A percentile compares a stretch with the other conserved stretches of the same genome.
Evolutionary conservation across 2,888 invertebrate species (phyloP).

Genomic region (Himalopsyche kuldschensis): DNA sequence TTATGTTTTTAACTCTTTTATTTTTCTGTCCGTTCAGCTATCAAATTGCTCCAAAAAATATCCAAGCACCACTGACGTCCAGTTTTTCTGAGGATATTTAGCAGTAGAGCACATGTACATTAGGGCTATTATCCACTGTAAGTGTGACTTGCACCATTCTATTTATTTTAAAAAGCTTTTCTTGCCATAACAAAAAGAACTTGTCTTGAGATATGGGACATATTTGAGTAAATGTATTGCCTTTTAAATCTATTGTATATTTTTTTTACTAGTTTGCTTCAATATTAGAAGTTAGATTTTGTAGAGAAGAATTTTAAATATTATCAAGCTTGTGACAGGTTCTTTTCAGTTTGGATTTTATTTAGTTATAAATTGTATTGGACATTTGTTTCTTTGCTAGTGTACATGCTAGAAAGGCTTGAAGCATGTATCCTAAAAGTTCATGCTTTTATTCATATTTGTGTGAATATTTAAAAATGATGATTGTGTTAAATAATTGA

Average conservation of each 20-base stretch:
- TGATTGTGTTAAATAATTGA: too few species aligned
- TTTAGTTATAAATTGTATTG: background rate
- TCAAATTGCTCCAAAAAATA: constrained; percentile 60
- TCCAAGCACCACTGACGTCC: constrained; percentile 40
- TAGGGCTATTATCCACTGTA: constrained; percentile 38
- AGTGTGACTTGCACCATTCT: constrained; percentile 30
- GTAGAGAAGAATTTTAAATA: background rate
- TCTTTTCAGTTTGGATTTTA: background rate
- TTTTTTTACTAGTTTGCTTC: background rate
- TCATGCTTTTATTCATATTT: background rate
- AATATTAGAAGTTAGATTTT: background rate
- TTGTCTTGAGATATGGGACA: background rate
- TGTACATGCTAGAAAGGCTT: background rate
- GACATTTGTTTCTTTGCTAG: background rate
- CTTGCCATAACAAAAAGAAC: background rate
- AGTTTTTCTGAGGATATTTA: constrained; percentile 34
- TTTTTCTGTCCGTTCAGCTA: constrained; percentile 54
- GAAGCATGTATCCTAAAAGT: background rate
- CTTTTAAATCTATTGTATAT: background rate
- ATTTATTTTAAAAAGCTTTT: constrained; percentile 11
- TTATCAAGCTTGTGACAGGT: background rate
- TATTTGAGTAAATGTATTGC: background rate
- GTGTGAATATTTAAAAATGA: background rate
- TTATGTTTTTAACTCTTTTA: constrained; percentile 45
- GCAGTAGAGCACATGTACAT: constrained; percentile 35